Conservation (phyloP, 2,113 vertebrate species). For the Leptodactylus fuscus region DNA sequence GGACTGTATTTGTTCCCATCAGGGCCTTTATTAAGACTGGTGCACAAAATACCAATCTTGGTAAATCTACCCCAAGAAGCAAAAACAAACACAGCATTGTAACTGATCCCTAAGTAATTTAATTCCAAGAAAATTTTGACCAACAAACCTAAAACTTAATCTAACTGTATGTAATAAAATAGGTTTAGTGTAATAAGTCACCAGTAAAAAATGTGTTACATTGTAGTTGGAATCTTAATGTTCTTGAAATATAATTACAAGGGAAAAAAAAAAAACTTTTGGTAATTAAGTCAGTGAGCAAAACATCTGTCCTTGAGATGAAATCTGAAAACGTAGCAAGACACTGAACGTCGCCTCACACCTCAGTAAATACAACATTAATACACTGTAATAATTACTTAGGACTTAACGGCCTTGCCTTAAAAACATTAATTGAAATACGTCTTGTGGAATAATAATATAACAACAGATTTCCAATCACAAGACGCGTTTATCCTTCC, state of each 20-base stretch:
- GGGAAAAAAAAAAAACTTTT: not conserved
- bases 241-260: slow-evolving; percentile 21
- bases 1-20: no score
- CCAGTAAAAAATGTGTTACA: not conserved
- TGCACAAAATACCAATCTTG: no score
- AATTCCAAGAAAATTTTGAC: not conserved
- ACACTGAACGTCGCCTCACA: not conserved
- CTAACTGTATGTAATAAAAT: not conserved
- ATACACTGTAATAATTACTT: slow-evolving; percentile 2
- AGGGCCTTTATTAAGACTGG: no score
- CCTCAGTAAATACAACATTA: slow-evolving; percentile 17
- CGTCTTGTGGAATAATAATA: not conserved
- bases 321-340: not conserved
- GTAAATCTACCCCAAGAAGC: no score
- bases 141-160: not conserved
- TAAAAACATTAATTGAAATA: not conserved
- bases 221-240: not conserved
- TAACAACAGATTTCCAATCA: not conserved
- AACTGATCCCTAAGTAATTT: no score
- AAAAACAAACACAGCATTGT: no score
- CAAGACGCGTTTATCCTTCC: not conserved
- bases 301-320: slow-evolving; percentile 11
- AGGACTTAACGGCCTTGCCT: not conserved
- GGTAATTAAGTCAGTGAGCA: not conserved
- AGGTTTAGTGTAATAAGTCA: not conserved